Evolutionary conservation across 2,888 invertebrate genomes (phyloP).

Genomic region (Cabera pusaria): DNA sequence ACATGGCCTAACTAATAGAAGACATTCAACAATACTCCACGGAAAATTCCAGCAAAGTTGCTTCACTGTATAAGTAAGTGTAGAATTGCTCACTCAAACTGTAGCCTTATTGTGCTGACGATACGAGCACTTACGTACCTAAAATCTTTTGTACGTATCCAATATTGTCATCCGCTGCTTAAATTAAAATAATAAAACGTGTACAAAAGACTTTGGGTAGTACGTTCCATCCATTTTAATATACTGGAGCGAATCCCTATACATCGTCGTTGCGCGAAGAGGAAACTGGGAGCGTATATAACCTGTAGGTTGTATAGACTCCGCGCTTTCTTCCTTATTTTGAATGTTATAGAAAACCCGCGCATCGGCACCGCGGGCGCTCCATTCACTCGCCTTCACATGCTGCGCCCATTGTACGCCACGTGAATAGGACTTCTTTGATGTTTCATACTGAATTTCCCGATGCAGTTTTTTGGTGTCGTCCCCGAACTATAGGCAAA

Average conservation of each 20-base stretch:
- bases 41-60: too few relatives aligned
- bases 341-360: constrained; percentile 50
- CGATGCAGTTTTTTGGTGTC: constrained; percentile 25
- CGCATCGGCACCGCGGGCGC: constrained; percentile 26
- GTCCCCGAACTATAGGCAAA: too few relatives aligned
- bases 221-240: constrained; percentile 32
- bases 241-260: constrained; percentile 49
- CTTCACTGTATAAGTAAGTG: too few relatives aligned
- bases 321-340: constrained; percentile 51
- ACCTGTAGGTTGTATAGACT: constrained; percentile 1
- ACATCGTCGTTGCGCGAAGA: constrained; percentile 42
- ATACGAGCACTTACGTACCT: background rate
- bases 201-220: constrained; percentile 10
- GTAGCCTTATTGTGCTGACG: too few relatives aligned
- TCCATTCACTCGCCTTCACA: constrained; percentile 36
- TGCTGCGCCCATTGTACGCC: constrained; percentile 40
- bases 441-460: constrained; percentile 39
- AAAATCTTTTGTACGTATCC: constrained; percentile 4
- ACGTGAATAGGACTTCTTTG: constrained; percentile 44
- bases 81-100: too few relatives aligned
- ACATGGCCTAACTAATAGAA: too few relatives aligned
- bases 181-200: constrained; percentile 11
- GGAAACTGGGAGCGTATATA: constrained; percentile 6
- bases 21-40: too few relatives aligned
- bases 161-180: constrained; percentile 10